Percentiles rank a stretch among this genome's conserved stretches.
These are phyloP conservation scores for Ricordea florida DNA, from an alignment of 92 coral and sea anemone genomes.

Conservation along the genomic window DNA sequence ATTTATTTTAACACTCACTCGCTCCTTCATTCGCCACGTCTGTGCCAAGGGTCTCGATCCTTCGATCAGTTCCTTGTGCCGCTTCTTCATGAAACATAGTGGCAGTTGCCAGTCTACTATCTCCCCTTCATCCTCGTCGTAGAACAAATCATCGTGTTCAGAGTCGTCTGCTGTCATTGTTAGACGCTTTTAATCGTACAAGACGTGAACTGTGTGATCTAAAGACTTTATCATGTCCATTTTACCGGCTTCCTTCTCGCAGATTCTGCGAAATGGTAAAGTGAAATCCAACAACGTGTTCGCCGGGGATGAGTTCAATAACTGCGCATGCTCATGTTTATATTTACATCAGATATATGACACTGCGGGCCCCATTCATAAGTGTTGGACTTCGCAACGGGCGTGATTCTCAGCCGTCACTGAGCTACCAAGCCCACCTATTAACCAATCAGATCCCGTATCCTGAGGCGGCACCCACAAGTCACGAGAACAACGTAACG, in stretches of 20 bases:
- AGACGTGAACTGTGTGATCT: background rate
- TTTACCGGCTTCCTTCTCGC: constrained; percentile 17
- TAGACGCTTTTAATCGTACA: constrained; percentile 9
- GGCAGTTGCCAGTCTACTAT: constrained; percentile 98
- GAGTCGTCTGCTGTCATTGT: constrained; percentile 84
- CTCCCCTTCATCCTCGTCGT: constrained; percentile 97
- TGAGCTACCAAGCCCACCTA: background rate
- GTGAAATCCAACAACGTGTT: constrained; percentile 27
- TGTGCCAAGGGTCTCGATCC: constrained; percentile 90
- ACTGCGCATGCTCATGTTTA: constrained; percentile 91
- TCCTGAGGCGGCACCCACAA: too few relatives aligned
- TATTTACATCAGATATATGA: constrained; percentile 59
- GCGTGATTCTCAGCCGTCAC: background rate
- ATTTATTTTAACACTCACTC: constrained; percentile 62
- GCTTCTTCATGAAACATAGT: constrained; percentile 92
- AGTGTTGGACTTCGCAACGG: background rate
- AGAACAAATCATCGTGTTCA: constrained; percentile 72
- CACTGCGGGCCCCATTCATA: constrained; percentile 21
- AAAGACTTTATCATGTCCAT: constrained; percentile 16
- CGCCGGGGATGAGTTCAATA: background rate
- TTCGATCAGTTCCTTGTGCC: constrained; percentile 88
- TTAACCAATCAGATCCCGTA: too few relatives aligned
- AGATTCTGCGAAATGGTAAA: background rate
- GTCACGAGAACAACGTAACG: too few relatives aligned
- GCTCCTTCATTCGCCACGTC: constrained; percentile 98